These are phyloP conservation scores for Odontamblyopus rebecca DNA, from an alignment of 2,797 vertebrate species.

Conservation along the genomic window DNA sequence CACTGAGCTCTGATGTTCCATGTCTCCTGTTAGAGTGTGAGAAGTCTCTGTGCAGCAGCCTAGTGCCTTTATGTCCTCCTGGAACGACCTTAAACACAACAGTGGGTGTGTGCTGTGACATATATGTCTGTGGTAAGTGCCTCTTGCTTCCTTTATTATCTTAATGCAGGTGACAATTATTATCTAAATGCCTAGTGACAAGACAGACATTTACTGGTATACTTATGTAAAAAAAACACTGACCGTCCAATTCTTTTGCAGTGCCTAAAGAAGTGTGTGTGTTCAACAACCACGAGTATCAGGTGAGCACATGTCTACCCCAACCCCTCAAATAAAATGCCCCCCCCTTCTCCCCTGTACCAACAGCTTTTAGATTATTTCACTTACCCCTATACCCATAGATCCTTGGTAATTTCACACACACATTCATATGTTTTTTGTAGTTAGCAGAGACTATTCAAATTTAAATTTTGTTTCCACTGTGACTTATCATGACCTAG, in stretches of 20 bases:
- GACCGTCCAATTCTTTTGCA: conserved; percentile 24
- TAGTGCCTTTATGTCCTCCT: conserved; percentile 40
- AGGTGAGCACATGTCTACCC: conserved; percentile 57
- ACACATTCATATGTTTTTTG: too few relatives aligned
- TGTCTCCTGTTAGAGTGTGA: conserved; percentile 70
- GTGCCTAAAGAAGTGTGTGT: conserved; percentile 61
- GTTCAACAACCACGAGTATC: conserved; percentile 56
- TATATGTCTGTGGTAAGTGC: conserved; percentile 66
- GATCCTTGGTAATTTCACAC: background rate
- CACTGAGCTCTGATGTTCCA: background rate
- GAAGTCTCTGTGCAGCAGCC: conserved; percentile 43
- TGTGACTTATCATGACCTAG: too few relatives aligned
- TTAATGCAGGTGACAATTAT: too few relatives aligned
- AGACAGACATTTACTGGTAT: too few relatives aligned
- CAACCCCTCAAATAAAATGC: background rate
- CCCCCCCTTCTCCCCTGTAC: background rate
- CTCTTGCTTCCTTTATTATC: background rate
- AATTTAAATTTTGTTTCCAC: too few relatives aligned
- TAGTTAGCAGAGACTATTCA: too few relatives aligned
- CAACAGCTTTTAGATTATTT: background rate
- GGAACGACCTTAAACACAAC: conserved; percentile 32
- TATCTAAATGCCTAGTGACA: too few relatives aligned
- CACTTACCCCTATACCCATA: background rate
- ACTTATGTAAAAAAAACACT: background rate
- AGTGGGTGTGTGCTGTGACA: conserved; percentile 67